Percentiles rank a stretch among this genome's conserved stretches.
Conservation (phyloP, 2,113 vertebrate species). For the Dermatemys mawii region DNA sequence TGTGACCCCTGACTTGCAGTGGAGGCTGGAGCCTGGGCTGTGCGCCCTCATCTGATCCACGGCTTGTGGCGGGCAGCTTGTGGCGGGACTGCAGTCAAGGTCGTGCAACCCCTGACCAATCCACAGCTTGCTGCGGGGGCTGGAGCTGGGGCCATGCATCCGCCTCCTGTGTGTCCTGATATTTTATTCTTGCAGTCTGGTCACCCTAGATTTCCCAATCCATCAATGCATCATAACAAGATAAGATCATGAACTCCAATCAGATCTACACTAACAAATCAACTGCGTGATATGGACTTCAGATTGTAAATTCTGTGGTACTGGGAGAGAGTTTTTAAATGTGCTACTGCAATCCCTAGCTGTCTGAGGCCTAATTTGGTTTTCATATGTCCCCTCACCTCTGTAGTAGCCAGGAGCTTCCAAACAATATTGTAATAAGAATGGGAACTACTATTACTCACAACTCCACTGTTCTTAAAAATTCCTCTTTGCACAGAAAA, state of each 20-base stretch:
- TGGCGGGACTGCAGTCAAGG: no score
- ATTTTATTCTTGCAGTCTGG: no score
- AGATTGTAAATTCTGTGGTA: background rate
- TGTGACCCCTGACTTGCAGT: no score
- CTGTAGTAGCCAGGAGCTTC: background rate
- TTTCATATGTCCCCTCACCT: background rate
- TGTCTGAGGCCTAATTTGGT: background rate
- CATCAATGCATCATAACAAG: background rate
- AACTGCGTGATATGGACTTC: background rate
- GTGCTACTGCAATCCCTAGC: background rate
- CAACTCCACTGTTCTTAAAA: background rate
- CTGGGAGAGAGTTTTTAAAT: background rate
- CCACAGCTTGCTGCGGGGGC: no score
- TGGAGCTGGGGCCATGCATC: no score
- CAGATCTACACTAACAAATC: background rate
- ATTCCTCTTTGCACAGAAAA: background rate
- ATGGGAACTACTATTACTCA: background rate
- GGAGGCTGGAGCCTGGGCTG: no score
- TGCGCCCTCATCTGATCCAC: no score
- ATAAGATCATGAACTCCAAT: background rate
- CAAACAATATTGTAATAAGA: background rate
- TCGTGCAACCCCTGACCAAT: no score
- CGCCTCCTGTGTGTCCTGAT: no score
- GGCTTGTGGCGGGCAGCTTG: no score
- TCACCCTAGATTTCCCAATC: background rate